phyloP scores from a whole-genome alignment of 2,888 invertebrate species.

The Pandemis heparana region DNA sequence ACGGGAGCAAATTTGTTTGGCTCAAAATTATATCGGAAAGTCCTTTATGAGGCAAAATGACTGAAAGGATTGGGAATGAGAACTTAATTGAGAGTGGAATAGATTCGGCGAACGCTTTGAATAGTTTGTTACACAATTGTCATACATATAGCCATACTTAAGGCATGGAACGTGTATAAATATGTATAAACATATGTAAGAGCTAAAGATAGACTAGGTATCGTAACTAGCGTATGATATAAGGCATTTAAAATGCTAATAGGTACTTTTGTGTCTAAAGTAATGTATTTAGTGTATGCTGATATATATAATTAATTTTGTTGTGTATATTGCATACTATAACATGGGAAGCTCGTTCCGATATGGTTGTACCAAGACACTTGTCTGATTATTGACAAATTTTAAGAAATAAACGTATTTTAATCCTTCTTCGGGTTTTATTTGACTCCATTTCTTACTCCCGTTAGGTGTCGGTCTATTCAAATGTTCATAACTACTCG shows the following conservation, averaged over 20 bases:
- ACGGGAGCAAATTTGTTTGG: background rate
- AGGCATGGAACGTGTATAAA: slow-evolving; percentile 38
- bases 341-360: slow-evolving; percentile 52
- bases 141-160: slow-evolving; percentile 32
- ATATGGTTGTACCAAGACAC: slow-evolving; percentile 63
- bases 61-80: slow-evolving; percentile 31
- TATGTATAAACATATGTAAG: slow-evolving; percentile 42
- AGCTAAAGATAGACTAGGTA: slow-evolving; percentile 42
- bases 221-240: slow-evolving; percentile 44
- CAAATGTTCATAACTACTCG: too few species aligned
- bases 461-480: background rate
- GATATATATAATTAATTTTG: slow-evolving; percentile 55
- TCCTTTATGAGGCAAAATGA: slow-evolving; percentile 34
- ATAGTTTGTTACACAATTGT: slow-evolving; percentile 30
- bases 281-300: slow-evolving; percentile 56
- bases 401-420: slow-evolving; percentile 83
- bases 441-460: slow-evolving; percentile 47
- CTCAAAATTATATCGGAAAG: slow-evolving; percentile 23
- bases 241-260: slow-evolving; percentile 58
- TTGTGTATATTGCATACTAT: slow-evolving; percentile 66
- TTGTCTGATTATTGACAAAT: slow-evolving; percentile 76
- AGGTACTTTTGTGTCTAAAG: slow-evolving; percentile 61
- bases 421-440: slow-evolving; percentile 76
- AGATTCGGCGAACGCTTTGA: slow-evolving; percentile 24
- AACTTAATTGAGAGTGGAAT: slow-evolving; percentile 11